Base-by-base conservation (phyloP, 2,888 invertebrate species). In the Pediacus dermestoides region DNA sequence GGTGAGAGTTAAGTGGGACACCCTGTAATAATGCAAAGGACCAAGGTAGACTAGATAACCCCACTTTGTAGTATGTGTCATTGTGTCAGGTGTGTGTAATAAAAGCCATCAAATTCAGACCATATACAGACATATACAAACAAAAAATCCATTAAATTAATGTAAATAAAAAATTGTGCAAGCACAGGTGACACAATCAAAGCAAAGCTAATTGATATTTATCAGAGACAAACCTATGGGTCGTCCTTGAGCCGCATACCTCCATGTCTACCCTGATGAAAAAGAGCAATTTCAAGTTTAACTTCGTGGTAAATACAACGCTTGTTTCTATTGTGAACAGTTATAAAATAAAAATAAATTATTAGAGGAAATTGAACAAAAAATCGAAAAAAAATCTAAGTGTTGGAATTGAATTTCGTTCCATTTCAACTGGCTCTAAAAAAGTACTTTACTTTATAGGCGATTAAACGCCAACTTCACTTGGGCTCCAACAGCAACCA, bases 171-270 rank as follows among this genome's bases (percentile, higher is more conserved):
- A 26, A 43, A 42, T 43, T 48, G 58, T 58, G 57, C 56, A 57
- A 56, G 55, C 58, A 49, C 52, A 50, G 48, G 57, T 58, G 60
- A 60, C 55, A 64, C 61, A 62, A 54, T 56, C 51, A 64, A 64
- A 63, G 64, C 64, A 23, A 60, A 64, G 58, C 58, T 49, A 13
- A 10, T 9, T 26, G 10, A 26, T 34, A 37, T 52, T 55, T 52
- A 7, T 9, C 10, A 28, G 61, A 57, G 62, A 78, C 78, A 78
- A 79, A 80, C 79, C 80, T 80, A 78, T 79, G 78, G 66, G 77
- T 74, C 72, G 76, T 78, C 77, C 78, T 77, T 72, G 78, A 74
- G 72, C 75, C 76, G 74, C 75, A 77, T 70, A 76, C 73, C 72
- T 79, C 79, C 75, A 78, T 74, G 71, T 78, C 78, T 75, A 77